Conservation (phyloP, 1,140 invertebrate species). For the Drosophila lacteicornis region DNA sequence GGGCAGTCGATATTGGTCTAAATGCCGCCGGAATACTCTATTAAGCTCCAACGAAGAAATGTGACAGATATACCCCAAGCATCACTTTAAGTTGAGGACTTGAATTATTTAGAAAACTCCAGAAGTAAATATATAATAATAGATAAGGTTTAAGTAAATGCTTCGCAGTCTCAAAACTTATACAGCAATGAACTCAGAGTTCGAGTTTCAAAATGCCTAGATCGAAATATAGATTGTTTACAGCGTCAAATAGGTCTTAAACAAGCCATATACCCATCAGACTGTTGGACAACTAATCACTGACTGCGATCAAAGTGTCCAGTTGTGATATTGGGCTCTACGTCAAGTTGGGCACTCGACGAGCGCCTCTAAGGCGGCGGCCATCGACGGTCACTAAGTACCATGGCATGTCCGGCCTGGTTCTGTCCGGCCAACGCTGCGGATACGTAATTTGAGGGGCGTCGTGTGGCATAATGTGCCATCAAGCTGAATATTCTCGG, state of each 20-base stretch:
- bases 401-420: conserved; percentile 20
- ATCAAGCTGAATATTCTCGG: conserved; percentile 61
- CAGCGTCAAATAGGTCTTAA: not conserved
- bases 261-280: not conserved
- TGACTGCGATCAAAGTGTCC: conserved; percentile 73
- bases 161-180: too few species aligned
- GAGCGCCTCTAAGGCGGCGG: conserved; percentile 54
- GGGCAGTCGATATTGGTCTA: not conserved
- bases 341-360: conserved; percentile 54
- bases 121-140: too few species aligned
- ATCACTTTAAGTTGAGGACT: not conserved
- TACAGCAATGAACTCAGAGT: not conserved
- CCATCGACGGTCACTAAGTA: conserved; percentile 49
- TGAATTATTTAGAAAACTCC: not conserved
- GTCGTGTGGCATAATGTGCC: conserved; percentile 76
- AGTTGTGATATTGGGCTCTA: conserved; percentile 65
- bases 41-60: too few species aligned
- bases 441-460: conserved; percentile 78
- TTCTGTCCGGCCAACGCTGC: conserved; percentile 30
- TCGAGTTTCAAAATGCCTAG: not conserved
- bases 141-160: too few species aligned
- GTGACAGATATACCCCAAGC: not conserved
- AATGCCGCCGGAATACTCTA: conserved; percentile 26
- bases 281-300: conserved; percentile 60
- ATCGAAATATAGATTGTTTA: not conserved